phyloP scores from a whole-genome alignment of 2,888 invertebrate genomes.

The Xestia ashworthii region DNA sequence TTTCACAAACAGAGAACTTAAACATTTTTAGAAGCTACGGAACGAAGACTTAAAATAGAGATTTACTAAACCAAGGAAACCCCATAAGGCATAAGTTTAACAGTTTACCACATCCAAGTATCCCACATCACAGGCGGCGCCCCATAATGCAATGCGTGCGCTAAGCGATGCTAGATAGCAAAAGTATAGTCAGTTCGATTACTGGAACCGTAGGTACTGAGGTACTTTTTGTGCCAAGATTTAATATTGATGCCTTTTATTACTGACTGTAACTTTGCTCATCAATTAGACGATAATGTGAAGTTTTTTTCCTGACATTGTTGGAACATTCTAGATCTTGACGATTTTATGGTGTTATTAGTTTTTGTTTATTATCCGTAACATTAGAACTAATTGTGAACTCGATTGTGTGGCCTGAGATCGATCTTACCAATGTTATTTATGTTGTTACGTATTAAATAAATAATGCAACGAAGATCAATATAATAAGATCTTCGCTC shows the following conservation, averaged over 20 bases:
- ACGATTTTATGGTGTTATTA: constrained; percentile 33
- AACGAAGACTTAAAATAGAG: neutral
- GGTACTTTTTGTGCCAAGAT: constrained; percentile 49
- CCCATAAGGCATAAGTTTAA: neutral
- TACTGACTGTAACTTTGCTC: constrained; percentile 41
- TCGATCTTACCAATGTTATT: neutral
- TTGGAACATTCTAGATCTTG: constrained; percentile 28
- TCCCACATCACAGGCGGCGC: constrained; percentile 38
- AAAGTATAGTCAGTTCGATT: constrained; percentile 60
- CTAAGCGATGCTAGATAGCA: constrained; percentile 58
- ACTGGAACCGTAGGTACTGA: constrained; percentile 53
- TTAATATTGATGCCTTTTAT: constrained; percentile 59
- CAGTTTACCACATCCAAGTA: constrained; percentile 5
- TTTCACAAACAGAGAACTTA: too few relatives aligned
- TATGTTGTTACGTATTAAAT: neutral
- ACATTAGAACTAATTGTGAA: constrained; percentile 43
- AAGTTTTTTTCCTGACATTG: constrained; percentile 37
- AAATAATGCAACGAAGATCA: neutral
- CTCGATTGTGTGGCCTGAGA: neutral
- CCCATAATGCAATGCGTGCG: constrained; percentile 56
- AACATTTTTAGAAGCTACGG: neutral
- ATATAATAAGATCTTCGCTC: neutral
- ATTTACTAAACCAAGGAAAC: neutral
- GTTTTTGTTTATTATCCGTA: constrained; percentile 36
- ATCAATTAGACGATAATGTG: constrained; percentile 46